Conservation (phyloP, 1,140 invertebrate species). For the Hylaeus volcanicus region DNA sequence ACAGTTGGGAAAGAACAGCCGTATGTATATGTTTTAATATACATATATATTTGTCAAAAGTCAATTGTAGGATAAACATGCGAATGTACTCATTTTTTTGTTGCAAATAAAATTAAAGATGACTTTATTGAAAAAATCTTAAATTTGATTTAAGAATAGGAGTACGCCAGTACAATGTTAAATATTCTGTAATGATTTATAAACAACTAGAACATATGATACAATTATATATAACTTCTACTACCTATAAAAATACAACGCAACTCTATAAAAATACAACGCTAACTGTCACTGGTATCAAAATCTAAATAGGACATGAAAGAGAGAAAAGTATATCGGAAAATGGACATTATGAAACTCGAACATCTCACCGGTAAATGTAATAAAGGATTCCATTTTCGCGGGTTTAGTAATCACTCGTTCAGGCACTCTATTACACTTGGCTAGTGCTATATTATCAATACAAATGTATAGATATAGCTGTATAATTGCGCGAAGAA, state of each 20-base stretch:
- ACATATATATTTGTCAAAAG: neutral
- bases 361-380: slow-evolving; percentile 53
- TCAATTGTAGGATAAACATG: slow-evolving; percentile 30
- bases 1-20: no score
- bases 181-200: slow-evolving; percentile 60
- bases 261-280: slow-evolving; percentile 78
- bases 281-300: slow-evolving; percentile 71
- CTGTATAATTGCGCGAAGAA: slow-evolving; percentile 55
- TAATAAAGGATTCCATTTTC: slow-evolving; percentile 53
- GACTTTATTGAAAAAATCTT: slow-evolving; percentile 47
- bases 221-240: slow-evolving; percentile 71
- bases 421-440: slow-evolving; percentile 78
- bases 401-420: slow-evolving; percentile 70
- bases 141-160: slow-evolving; percentile 48
- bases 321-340: slow-evolving; percentile 67
- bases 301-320: slow-evolving; percentile 69
- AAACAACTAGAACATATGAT: slow-evolving; percentile 70
- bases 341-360: slow-evolving; percentile 55
- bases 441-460: slow-evolving; percentile 72
- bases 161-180: slow-evolving; percentile 55
- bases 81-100: slow-evolving; percentile 26
- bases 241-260: slow-evolving; percentile 73
- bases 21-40: neutral
- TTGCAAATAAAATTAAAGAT: slow-evolving; percentile 51
- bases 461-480: slow-evolving; percentile 66